phyloP scores from a whole-genome alignment of 2,888 invertebrate species.

The Lamellibrachia columna region DNA sequence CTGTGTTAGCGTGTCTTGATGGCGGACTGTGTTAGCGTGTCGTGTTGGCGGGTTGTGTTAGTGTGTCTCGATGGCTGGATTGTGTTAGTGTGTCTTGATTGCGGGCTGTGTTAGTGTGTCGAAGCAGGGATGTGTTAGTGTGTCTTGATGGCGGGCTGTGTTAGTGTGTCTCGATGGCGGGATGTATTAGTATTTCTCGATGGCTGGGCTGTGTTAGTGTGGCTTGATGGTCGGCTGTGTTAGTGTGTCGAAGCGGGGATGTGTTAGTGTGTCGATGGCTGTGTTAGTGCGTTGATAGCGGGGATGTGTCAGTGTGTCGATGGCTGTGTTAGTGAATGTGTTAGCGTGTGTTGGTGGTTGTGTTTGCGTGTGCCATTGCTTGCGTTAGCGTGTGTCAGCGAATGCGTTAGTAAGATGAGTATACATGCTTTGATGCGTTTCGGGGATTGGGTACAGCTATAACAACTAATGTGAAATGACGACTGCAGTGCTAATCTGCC shows the following conservation, averaged over 20 bases:
- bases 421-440: no score
- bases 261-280: background rate
- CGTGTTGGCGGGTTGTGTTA: no score
- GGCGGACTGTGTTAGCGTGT: background rate
- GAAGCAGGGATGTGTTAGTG: background rate
- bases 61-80: no score
- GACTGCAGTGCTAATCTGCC: background rate
- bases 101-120: background rate
- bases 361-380: background rate
- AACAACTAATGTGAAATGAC: background rate
- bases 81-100: no score
- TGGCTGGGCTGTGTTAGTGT: no score
- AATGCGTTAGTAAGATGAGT: no score
- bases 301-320: background rate
- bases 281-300: background rate
- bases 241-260: background rate
- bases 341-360: background rate
- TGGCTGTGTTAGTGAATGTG: background rate
- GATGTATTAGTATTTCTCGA: no score
- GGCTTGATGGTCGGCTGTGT: background rate
- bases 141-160: background rate
- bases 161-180: background rate
- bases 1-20: background rate
- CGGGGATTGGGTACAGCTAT: no score
- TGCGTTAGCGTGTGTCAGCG: background rate